These are phyloP conservation scores for Drosophila nr. medialis DNA, from an alignment of 2,888 invertebrate species.

Conservation along the genomic window DNA sequence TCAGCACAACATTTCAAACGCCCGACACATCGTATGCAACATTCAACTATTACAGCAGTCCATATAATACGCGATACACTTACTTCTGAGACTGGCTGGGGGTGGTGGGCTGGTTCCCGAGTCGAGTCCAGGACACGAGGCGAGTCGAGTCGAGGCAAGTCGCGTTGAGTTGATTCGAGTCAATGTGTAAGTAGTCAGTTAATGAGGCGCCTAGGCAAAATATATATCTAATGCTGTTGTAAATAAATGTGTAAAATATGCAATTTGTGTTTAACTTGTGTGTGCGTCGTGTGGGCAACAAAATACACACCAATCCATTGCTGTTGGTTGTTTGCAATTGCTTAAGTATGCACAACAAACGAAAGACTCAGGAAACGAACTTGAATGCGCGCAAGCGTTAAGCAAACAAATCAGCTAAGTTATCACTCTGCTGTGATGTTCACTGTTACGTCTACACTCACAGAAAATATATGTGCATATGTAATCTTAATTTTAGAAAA, in stretches of 20 bases:
- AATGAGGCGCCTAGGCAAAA: constrained; percentile 67
- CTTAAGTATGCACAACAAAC: constrained; percentile 38
- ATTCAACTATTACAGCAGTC: constrained; percentile 80
- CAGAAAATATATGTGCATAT: neutral
- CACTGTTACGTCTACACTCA: constrained; percentile 6
- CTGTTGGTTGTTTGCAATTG: constrained; percentile 31
- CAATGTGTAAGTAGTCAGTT: constrained; percentile 73
- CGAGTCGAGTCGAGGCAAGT: constrained; percentile 23
- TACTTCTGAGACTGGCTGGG: constrained; percentile 64
- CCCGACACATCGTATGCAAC: constrained; percentile 78
- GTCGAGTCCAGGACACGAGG: constrained; percentile 4
- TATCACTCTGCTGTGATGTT: constrained; percentile 32
- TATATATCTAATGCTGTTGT: constrained; percentile 61
- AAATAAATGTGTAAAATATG: constrained; percentile 73
- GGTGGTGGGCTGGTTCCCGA: constrained; percentile 1
- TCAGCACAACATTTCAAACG: constrained; percentile 70
- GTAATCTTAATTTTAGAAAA: neutral
- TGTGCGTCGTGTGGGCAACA: constrained; percentile 34
- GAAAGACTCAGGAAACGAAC: constrained; percentile 75
- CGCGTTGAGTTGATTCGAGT: constrained; percentile 39
- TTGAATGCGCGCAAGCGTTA: constrained; percentile 70
- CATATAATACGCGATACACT: constrained; percentile 72
- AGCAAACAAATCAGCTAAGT: constrained; percentile 48
- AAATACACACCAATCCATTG: constrained; percentile 1
- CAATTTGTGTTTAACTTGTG: constrained; percentile 57